A percentile compares a stretch with the other conserved stretches of the same genome.
Evolutionary conservation across 1,140 invertebrate species (phyloP).

Genomic region (Neoseiulus cucumeris): DNA sequence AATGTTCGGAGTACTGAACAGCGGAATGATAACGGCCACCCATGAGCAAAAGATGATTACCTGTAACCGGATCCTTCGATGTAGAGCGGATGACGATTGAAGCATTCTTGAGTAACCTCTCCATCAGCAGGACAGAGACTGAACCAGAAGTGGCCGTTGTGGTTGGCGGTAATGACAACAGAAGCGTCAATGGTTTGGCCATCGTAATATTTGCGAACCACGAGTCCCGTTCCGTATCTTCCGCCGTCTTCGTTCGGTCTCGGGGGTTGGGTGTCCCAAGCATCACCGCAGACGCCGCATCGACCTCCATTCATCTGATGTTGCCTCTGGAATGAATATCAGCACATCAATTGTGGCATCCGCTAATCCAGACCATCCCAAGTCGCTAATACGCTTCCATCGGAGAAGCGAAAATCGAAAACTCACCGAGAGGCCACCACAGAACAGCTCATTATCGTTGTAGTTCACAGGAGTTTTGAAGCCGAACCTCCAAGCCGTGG

Average conservation of each 20-base stretch:
- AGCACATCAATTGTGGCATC: too few species aligned
- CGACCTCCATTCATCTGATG: conserved; percentile 16
- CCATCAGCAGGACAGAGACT: conserved; percentile 31
- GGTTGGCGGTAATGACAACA: conserved; percentile 34
- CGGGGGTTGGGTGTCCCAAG: conserved; percentile 31
- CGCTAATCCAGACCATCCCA: too few species aligned
- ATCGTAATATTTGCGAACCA: conserved; percentile 28
- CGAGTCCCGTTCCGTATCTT: conserved; percentile 34
- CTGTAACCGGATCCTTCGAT: conserved; percentile 29
- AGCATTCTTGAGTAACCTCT: conserved; percentile 38
- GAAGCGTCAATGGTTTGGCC: conserved; percentile 27
- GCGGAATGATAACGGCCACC: background rate
- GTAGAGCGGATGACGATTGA: conserved; percentile 30
- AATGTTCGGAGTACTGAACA: background rate
- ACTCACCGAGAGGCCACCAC: conserved; percentile 58
- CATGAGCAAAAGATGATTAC: conserved; percentile 1
- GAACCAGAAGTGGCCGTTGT: conserved; percentile 36
- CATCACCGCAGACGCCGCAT: conserved; percentile 26
- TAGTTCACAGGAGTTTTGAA: conserved; percentile 81
- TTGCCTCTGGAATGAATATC: background rate
- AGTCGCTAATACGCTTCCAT: too few species aligned
- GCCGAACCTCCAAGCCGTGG: conserved; percentile 79
- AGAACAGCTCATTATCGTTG: conserved; percentile 63
- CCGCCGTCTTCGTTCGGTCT: conserved; percentile 42
- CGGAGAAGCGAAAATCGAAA: too few species aligned